These are phyloP conservation scores for Rachycentron canadum DNA, from an alignment of 2,797 vertebrate species.

Conservation along the genomic window DNA sequence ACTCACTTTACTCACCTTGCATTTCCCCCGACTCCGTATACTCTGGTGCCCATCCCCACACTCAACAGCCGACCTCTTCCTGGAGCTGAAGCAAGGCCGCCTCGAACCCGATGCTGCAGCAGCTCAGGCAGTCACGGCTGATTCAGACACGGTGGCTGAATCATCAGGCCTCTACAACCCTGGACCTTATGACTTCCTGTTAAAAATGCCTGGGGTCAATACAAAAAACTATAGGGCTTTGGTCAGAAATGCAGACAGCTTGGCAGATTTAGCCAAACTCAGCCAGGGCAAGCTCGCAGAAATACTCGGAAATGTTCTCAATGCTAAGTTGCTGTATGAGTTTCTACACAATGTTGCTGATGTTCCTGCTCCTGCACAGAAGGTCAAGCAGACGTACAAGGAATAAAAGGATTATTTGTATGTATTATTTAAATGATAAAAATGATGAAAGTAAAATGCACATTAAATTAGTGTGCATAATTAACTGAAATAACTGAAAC, in stretches of 20 bases:
- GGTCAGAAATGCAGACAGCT: slow-evolving; percentile 86
- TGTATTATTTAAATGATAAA: too few relatives aligned
- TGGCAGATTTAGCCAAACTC: slow-evolving; percentile 89
- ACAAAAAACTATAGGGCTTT: slow-evolving; percentile 90
- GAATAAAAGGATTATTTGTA: background rate
- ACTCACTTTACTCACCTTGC: slow-evolving; percentile 93
- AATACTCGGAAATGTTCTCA: slow-evolving; percentile 86
- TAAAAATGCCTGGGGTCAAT: slow-evolving; percentile 95
- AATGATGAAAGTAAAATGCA: slow-evolving; percentile 8
- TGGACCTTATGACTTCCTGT: slow-evolving; percentile 94
- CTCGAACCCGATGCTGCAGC: slow-evolving; percentile 87
- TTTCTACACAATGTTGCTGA: slow-evolving; percentile 90
- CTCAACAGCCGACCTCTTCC: slow-evolving; percentile 92
- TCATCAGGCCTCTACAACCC: slow-evolving; percentile 92
- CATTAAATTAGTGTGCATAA: slow-evolving; percentile 45
- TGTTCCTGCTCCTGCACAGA: slow-evolving; percentile 69
- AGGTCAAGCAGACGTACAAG: slow-evolving; percentile 56
- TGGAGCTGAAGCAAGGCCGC: slow-evolving; percentile 91
- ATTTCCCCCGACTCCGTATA: slow-evolving; percentile 94
- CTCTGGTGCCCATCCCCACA: slow-evolving; percentile 97
- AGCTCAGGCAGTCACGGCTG: slow-evolving; percentile 90
- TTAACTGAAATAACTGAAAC: slow-evolving; percentile 16
- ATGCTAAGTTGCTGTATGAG: slow-evolving; percentile 89
- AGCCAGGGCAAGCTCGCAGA: slow-evolving; percentile 87
- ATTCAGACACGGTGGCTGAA: slow-evolving; percentile 90